These are phyloP conservation scores for Mus spicilegus DNA, from an alignment of 2,113 vertebrate species.

Conservation along the genomic window DNA sequence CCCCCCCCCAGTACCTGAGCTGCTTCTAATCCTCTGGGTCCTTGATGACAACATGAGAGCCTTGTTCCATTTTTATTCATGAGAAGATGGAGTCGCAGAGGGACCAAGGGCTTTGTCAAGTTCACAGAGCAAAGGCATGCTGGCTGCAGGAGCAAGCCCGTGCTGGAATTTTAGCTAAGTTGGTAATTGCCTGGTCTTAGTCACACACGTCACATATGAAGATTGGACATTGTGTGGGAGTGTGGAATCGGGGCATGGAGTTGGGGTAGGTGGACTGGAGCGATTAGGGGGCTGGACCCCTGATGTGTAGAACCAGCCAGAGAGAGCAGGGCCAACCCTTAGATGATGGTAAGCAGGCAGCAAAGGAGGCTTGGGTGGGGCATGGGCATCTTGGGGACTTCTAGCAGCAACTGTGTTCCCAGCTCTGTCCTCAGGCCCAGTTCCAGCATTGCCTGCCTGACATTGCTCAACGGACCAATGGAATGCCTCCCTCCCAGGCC, in stretches of 20 bases:
- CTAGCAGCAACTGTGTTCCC: rapidly evolving
- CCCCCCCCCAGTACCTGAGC: not conserved
- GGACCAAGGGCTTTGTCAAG: not conserved
- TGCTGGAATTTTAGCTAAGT: rapidly evolving
- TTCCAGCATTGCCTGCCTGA: not conserved
- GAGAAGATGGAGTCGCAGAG: not conserved
- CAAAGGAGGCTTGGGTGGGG: rapidly evolving
- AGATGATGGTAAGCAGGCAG: rapidly evolving
- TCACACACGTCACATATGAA: rapidly evolving
- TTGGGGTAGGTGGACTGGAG: not conserved
- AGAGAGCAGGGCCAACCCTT: not conserved
- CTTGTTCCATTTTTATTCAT: rapidly evolving
- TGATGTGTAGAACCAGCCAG: rapidly evolving
- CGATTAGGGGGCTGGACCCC: not conserved
- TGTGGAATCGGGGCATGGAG: no score
- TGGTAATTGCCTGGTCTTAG: not conserved
- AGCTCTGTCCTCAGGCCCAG: not conserved
- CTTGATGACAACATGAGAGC: rapidly evolving
- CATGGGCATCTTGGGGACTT: rapidly evolving
- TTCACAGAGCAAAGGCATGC: rapidly evolving
- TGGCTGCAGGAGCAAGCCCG: rapidly evolving
- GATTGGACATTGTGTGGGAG: rapidly evolving
- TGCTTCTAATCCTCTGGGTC: rapidly evolving
- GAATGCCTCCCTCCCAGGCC: not conserved
- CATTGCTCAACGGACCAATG: rapidly evolving